Percentiles rank a stretch among this genome's conserved stretches.
Evolutionary conservation across 2,113 vertebrate genomes (phyloP).

Genomic region (Lathamus discolor): DNA sequence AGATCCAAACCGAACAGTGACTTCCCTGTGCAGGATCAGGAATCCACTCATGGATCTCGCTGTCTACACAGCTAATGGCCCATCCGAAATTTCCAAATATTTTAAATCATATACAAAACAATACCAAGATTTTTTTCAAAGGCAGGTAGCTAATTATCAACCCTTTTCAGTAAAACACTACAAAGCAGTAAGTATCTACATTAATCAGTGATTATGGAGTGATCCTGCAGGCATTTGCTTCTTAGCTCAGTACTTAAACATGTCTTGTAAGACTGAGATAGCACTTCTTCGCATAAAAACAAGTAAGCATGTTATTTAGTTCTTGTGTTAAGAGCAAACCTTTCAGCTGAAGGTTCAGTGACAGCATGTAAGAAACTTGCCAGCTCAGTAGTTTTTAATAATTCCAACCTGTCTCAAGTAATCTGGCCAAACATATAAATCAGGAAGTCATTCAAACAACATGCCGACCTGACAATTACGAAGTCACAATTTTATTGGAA

Average conservation of each 20-base stretch:
- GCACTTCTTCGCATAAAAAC: neutral
- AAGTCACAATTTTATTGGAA: neutral
- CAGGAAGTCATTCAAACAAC: neutral
- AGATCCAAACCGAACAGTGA: neutral
- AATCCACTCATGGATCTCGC: neutral
- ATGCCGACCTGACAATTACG: neutral
- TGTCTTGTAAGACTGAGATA: neutral
- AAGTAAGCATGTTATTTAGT: neutral
- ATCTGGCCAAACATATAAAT: neutral
- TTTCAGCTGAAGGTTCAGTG: neutral
- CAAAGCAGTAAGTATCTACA: neutral
- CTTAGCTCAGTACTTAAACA: neutral
- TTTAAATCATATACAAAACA: neutral
- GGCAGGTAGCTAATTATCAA: neutral
- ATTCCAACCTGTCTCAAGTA: neutral
- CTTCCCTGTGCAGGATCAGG: neutral
- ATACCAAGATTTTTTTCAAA: neutral
- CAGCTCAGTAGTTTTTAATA: neutral
- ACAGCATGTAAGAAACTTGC: neutral
- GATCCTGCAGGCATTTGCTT: conserved; percentile 10
- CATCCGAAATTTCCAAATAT: neutral
- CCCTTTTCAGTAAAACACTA: neutral
- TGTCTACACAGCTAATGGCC: neutral
- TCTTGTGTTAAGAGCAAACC: neutral
- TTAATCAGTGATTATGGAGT: neutral